Evolutionary conservation across 2,113 vertebrate species (phyloP), one percentile per base, ranked within the genome.

Genomic region (Thunnus maccoyii): DNA sequence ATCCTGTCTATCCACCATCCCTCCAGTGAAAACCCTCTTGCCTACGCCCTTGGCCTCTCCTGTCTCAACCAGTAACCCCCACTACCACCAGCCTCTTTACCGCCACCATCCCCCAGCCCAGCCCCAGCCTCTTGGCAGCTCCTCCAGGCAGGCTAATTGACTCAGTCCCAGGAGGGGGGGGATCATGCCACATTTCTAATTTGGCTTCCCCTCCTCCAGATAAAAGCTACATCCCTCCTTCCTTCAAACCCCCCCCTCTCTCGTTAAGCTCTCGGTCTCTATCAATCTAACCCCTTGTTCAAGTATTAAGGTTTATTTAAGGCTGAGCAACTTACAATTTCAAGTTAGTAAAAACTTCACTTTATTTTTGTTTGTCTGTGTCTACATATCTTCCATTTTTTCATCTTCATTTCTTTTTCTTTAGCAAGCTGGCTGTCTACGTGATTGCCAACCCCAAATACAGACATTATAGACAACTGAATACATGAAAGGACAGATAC

Each of bases 111-210:
- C 90, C 83, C 74, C 88, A 70, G 55, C 61, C 67, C 47, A 51
- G 17, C 25, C 56, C 57, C 88, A 56, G 76, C 80, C 89, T 87
- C 85, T 30, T 90, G 91, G 83, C 91, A 92, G 91, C 84, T 90
- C 81, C 88, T 89, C 82, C 86, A 88, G 89, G 86, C 90, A 90
- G 90, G 89, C 92, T 94, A 93, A 93, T 94, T 93, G 93, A 91
- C 90, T 92, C 89, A 57, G 54, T 92, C 93, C 90, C 91, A 86
- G 78, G 92, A 88, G 92, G 87, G 71, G 76, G 81, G 87, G 87
- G 90, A 93, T 92, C 91, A 89, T 92, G 89, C 72, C 88, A 89
- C 89, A 89, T 91, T 92, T 92, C 90, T 90, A 88, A 94, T 92
- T 92, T 92, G 89, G 86, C 88, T 89, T 90, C 87, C 70, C 91